Percentiles rank a stretch among this genome's conserved stretches.
Evolutionary conservation across 2,888 invertebrate genomes (phyloP).

Genomic region (Andrena haemorrhoa): DNA sequence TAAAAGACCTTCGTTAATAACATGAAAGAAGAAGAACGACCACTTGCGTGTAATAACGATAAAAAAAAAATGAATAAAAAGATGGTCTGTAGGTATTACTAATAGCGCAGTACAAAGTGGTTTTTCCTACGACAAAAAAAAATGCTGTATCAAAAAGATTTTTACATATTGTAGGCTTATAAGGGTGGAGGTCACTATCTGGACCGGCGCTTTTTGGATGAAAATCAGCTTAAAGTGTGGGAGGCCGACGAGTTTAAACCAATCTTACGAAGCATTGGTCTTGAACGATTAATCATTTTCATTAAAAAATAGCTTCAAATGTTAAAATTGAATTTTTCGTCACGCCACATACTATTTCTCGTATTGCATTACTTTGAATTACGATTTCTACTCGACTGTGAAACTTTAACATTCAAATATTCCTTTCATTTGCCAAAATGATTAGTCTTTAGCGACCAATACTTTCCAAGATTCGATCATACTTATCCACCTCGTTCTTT

Average conservation of each 20-base stretch:
- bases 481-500: background rate
- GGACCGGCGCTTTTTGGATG: background rate
- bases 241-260: background rate
- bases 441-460: background rate
- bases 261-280: background rate
- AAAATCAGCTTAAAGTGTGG: background rate
- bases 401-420: no score
- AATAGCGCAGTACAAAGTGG: slow-evolving; percentile 30
- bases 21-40: slow-evolving; percentile 30
- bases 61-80: slow-evolving; percentile 35
- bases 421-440: background rate
- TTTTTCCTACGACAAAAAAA: slow-evolving; percentile 32
- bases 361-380: no score
- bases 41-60: background rate
- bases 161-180: slow-evolving; percentile 30
- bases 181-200: background rate
- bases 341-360: no score
- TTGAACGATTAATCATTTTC: background rate
- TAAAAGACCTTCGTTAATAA: slow-evolving; percentile 30
- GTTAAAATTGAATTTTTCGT: no score
- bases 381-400: no score
- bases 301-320: no score
- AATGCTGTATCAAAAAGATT: slow-evolving; percentile 36
- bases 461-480: background rate
- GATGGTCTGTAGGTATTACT: slow-evolving; percentile 38